These are phyloP conservation scores for Astropecten irregularis DNA, from an alignment of 53 echinoderm and acorn worm species.

Conservation along the genomic window DNA sequence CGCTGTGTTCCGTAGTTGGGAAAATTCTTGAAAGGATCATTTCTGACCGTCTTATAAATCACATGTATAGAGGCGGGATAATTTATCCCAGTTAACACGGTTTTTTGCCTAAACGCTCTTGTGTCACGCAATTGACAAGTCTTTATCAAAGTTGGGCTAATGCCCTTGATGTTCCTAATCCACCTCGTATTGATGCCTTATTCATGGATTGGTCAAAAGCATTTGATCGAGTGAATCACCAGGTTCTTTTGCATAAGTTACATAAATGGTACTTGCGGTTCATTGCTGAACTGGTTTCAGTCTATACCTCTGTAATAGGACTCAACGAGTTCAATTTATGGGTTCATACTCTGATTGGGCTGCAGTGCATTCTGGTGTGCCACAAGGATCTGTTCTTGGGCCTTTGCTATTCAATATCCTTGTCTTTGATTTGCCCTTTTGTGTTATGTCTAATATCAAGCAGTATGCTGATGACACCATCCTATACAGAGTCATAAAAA, in stretches of 20 bases:
- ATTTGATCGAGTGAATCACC: neutral
- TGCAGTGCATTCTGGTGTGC: no score
- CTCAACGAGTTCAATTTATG: neutral
- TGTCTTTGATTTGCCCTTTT: no score
- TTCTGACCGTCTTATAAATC: slow-evolving; percentile 1
- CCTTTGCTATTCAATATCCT: no score
- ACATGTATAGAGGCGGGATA: neutral
- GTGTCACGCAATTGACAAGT: neutral
- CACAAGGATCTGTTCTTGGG: no score
- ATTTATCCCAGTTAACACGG: neutral
- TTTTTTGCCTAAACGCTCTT: slow-evolving; percentile 12
- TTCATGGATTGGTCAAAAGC: no score
- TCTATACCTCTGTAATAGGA: neutral
- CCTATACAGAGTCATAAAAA: neutral
- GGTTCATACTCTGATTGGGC: slow-evolving; percentile 15
- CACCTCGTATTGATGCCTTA: slow-evolving; percentile 1
- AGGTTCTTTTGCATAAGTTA: neutral
- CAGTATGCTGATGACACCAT: slow-evolving; percentile 24
- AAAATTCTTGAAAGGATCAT: neutral
- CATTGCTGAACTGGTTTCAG: neutral
- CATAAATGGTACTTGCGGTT: slow-evolving; percentile 13
- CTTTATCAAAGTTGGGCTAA: slow-evolving; percentile 14
- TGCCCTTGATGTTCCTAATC: neutral
- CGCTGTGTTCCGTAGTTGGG: neutral
- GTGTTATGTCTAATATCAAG: neutral